Evolutionary conservation across 1,140 invertebrate genomes (phyloP).

Genomic region (Danaus plexippus): DNA sequence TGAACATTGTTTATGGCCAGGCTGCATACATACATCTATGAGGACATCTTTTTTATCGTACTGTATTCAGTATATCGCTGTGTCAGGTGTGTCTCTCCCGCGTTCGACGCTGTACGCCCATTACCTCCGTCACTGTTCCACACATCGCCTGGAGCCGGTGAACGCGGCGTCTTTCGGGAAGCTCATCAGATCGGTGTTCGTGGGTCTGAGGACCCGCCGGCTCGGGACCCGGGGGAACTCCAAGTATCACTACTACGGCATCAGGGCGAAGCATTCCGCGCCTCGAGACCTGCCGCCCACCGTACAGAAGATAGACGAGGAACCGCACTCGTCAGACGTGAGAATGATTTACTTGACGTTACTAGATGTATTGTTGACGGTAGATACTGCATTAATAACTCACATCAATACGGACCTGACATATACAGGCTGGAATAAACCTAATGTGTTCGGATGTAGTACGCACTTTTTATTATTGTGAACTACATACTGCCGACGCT

Average conservation of each 20-base stretch:
- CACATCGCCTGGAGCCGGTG: constrained; percentile 96
- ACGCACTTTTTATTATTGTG: no score
- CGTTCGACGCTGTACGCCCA: constrained; percentile 97
- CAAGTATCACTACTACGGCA: constrained; percentile 99
- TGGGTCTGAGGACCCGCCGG: constrained; percentile 92
- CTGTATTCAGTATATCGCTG: not conserved
- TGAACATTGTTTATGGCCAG: no score
- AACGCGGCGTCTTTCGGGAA: constrained; percentile 99
- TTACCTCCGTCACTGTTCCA: constrained; percentile 94
- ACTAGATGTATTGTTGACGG: no score
- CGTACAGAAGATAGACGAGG: constrained; percentile 30
- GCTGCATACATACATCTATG: no score
- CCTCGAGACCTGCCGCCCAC: constrained; percentile 16
- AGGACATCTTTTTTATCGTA: constrained; percentile 66
- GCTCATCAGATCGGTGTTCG: constrained; percentile 97
- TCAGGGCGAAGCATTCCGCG: constrained; percentile 88
- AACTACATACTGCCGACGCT: no score
- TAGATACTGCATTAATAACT: no score
- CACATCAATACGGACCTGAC: no score
- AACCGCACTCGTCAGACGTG: constrained; percentile 15
- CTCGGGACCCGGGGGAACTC: constrained; percentile 99
- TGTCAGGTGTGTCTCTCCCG: constrained; percentile 86
- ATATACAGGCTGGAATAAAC: no score
- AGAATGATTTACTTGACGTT: no score
- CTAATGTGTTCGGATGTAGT: no score